A percentile compares a stretch with the other conserved stretches of the same genome.
These are phyloP conservation scores for Nephrotoma appendiculata DNA, from an alignment of 2,888 invertebrate genomes.

Conservation along the genomic window DNA sequence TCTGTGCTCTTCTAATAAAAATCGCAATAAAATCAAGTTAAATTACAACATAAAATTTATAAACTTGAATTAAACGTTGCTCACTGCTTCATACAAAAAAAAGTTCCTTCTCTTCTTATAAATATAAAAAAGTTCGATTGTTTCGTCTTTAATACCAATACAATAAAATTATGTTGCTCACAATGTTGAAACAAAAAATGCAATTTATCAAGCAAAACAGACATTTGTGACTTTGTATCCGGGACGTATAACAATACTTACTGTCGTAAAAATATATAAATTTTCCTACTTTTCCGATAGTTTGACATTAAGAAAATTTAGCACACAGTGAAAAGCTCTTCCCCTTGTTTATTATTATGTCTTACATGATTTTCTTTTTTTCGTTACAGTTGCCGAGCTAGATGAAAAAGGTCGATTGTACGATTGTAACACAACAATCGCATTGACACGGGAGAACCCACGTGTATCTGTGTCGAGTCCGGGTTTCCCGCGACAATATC, in stretches of 20 bases:
- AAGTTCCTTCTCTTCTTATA: too few relatives aligned
- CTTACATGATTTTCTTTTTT: slow-evolving; percentile 8
- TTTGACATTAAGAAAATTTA: background rate
- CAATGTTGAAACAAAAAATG: background rate
- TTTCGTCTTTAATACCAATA: background rate
- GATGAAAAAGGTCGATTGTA: slow-evolving; percentile 23
- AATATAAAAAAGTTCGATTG: background rate
- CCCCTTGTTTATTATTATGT: background rate
- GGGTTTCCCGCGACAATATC: slow-evolving; percentile 64
- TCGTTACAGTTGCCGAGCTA: slow-evolving; percentile 26
- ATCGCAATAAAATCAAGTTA: too few relatives aligned
- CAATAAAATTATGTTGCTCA: background rate
- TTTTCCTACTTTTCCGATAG: background rate
- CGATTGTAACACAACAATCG: slow-evolving; percentile 54
- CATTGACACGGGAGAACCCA: slow-evolving; percentile 47
- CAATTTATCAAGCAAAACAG: background rate
- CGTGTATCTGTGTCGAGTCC: slow-evolving; percentile 61
- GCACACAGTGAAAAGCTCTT: background rate
- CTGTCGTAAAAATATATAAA: background rate
- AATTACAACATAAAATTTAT: too few relatives aligned
- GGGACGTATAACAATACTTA: background rate
- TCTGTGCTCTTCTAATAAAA: too few relatives aligned
- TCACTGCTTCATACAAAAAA: too few relatives aligned
- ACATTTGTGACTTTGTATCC: background rate
- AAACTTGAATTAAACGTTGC: too few relatives aligned